Conservation (phyloP, 2,888 invertebrate species). For the Pseudococcus longispinus region DNA sequence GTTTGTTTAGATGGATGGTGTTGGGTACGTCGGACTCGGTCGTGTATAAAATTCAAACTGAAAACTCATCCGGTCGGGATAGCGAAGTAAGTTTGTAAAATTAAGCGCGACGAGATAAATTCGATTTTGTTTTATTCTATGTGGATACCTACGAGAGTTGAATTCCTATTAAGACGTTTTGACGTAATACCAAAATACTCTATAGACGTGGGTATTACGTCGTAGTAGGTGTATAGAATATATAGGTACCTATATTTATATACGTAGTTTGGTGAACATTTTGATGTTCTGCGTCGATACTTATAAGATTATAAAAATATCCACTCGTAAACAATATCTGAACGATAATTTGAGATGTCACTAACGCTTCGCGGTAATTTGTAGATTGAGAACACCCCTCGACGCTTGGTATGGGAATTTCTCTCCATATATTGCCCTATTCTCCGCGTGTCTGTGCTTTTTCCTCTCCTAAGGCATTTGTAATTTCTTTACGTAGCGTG, state of each 20-base stretch:
- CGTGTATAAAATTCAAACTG: slow-evolving; percentile 48
- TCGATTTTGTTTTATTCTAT: neutral
- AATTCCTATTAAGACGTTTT: neutral
- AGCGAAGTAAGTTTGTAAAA: slow-evolving; percentile 11
- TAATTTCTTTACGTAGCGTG: slow-evolving; percentile 16
- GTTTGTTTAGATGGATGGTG: slow-evolving; percentile 24
- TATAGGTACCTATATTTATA: neutral
- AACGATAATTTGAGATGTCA: slow-evolving; percentile 7
- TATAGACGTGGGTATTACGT: neutral
- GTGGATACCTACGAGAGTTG: neutral
- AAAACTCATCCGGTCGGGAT: slow-evolving; percentile 31
- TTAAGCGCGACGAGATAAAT: neutral
- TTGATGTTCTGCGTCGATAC: neutral
- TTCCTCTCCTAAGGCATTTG: neutral
- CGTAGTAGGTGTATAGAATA: neutral
- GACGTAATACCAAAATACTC: slow-evolving; percentile 14
- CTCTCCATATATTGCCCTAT: neutral
- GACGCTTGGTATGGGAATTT: neutral
- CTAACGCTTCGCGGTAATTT: slow-evolving; percentile 1
- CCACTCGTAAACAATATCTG: slow-evolving; percentile 10
- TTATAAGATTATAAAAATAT: slow-evolving; percentile 14
- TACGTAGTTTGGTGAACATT: neutral
- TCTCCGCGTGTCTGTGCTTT: neutral
- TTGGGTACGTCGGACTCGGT: neutral
- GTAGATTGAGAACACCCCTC: slow-evolving; percentile 26